Evolutionary conservation across 2,113 vertebrate genomes (phyloP), one percentile per base, ranked within the genome.

Genomic region (Oxyura jamaicensis): DNA sequence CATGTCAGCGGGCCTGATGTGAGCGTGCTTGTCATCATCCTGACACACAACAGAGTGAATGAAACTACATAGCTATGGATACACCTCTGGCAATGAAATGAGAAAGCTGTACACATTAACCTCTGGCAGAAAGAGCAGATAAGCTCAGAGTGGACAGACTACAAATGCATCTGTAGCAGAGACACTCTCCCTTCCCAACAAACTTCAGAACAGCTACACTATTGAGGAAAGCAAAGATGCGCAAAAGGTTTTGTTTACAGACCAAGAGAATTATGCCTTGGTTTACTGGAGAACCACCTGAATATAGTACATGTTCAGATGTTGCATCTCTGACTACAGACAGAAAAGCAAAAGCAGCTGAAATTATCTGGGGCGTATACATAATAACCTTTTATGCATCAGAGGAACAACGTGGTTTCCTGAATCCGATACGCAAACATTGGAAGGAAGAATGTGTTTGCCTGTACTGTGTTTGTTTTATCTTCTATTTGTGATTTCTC

Each of bases 41-140:
- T 93, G 91, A 93, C 39, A 12, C 3, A 29, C 33, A 86, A 62
- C 83, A 95, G 83, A 95, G 56, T n/a, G 58, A 92, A 92, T 1
- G 20, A 90, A 76, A 83, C 52, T 56, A 66, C n/a, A 42, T 1
- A 88, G 81, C 80, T 53, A 77, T 1, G 48, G 69, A 75, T 2
- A 82, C 66, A 89, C 88, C 58, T 92, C 86, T 75, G 83, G 92
- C 90, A 88, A 68, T 29, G 46, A 86, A 88, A 91, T 44, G 66
- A 92, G 69, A 74, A 91, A 81, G 60, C 3, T 88, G 44, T n/a
- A 42, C 20, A 20, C 22, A 82, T 68, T 68, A 95, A 92, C 60
- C 77, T 71, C 86, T 78, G 86, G 52, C 73, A 95, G 80, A 59
- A 95, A 91, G 83, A 72, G 56, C 60, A 96, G 56, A 55, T 55